Base-by-base conservation (phyloP, 1,140 invertebrate species). In the Nasonia longicornis region DNA sequence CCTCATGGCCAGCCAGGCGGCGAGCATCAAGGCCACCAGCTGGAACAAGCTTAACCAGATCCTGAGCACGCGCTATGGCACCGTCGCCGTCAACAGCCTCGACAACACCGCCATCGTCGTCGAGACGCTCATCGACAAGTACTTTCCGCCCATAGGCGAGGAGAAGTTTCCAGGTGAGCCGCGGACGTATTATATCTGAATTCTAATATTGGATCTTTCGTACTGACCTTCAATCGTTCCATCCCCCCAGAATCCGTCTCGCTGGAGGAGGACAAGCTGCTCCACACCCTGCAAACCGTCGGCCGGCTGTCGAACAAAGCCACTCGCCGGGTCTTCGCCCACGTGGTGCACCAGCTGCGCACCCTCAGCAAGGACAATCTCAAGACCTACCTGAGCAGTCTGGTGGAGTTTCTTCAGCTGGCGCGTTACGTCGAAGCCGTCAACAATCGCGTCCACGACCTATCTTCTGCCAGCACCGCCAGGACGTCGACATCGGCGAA, bases 1-100 rank as follows among this genome's bases (percentile, higher is more conserved):
- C 16, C 22, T 88, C 10, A 86, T 90, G 16, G 58, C 92, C 66
- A 89, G 91, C 69, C 94, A 93, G 82, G 94, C 94, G 0, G 87
- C 91, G 4, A 93, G 92, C 0, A 88, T 95, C 3, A 94, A 93
- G 87, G 93, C 94, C 83, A 87, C 93, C 2, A 94, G 94, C 63
- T 95, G 94, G 94, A 92, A 93, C 72, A 95, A 93, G 85, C 93
- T 94, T 6, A 95, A 95, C 87, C 91, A 94, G 79, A 90, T 95
- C 26, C 89, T 95, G 72, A 92, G 92, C 22, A 94, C 93, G 16
- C 92, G 93, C 42, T 94, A 93, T 86, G 94, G 94, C 3, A 93
- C 90, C 83, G 92, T 92, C 79, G 94, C 94, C 1, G 89, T 94
- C 3, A 90, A 92, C 73, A 89, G 93, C 48, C 91, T 95, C 14